Evolutionary conservation across 1,140 invertebrate genomes (phyloP), one percentile per base, ranked within the genome.

Genomic region (Platyura marginata): DNA sequence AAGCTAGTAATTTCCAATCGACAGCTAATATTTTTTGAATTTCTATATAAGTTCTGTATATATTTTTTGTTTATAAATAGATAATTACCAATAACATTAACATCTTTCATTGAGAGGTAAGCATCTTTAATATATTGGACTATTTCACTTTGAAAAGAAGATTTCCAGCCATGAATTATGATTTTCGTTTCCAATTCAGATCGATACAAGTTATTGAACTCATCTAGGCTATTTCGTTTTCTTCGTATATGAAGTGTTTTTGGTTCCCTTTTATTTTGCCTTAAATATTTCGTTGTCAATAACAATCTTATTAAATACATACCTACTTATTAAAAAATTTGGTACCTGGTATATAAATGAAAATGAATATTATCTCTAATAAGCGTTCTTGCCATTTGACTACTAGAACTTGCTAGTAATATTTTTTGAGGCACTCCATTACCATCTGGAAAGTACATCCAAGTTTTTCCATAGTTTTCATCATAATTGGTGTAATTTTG

Each of bases 91-190:
- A 81, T 70, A 0, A 81, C 69, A 53, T 81, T 81, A 3, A 66
- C 64, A 49, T 79, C 71, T 3, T 61, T 63, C 20, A 61, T 59
- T 19, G 57, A 43, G 19, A 73, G 51, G 45, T 72, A 66, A 3
- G 61, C 60, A 16, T 71, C 53, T 43, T 69, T 69, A 3, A 71
- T 67, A 3, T 49, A 47, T 22, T 53, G 45, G 39, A 52, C 54
- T 8, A 48, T 52, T 44, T 59, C 50, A 34, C 47, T 65, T 13
- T 57, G 54, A 13, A 65, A 66, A 44, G 60, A 66, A 0, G 74
- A 75, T 47, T 72, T 65, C 74, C 74, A 89, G 1, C 84, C 84
- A 51, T 90, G 84, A 19, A 77, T 75, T 22, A 85, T 59, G 18
- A 81, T 66, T 54, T 71, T 76, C 2, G 75, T 71, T 35, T 67